Evolutionary conservation across 2,797 vertebrate species (phyloP), one percentile per base, ranked within the genome.

Genomic region (Acipenser oxyrinchus): DNA sequence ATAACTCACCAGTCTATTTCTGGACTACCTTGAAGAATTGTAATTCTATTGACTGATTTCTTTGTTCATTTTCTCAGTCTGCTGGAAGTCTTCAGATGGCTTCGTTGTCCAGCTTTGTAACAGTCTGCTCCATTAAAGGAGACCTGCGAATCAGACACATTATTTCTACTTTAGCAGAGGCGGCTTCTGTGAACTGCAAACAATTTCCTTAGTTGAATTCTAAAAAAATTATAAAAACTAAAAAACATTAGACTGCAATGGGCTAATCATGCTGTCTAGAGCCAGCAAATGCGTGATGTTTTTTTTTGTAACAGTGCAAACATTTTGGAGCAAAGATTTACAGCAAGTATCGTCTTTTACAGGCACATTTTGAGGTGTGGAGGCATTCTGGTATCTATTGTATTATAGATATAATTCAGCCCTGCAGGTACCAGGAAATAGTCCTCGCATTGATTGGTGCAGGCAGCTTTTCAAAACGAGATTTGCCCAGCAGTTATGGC

Each of bases 401-500:
- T 37, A 37, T 37, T 37, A 37, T 37, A 37, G 37, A 37, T 58
- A 0, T 11, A 4, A n/a, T 48, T 86, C 85, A 79, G 84, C 67
- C 86, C 88, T 69, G 81, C 83, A 78, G 87, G 85, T 79, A 81
- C 79, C 71, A 70, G 67, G 80, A 79, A 76, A 70, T 79, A 73
- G 70, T 68, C 37, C 80, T 81, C 76, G 77, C 76, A 81, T 80
- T 83, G 86, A 88, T 85, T 84, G 82, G 81, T 63, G 69, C 82
- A 81, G 83, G 84, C 88, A 89, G 87, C 83, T 89, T 87, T 83
- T 86, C 80, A 79, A 90, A 89, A 89, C 85, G 86, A 85, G 88
- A 87, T 88, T 88, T 84, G 88, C 37, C 83, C 79, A 84, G 83
- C 78, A 87, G 86, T 86, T 90, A 81, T 80, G 81, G 79, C 53